A percentile compares a stretch with the other conserved stretches of the same genome.
These are phyloP conservation scores for Sycobia sp. DNA, from an alignment of 1,140 invertebrate genomes.

Conservation along the genomic window DNA sequence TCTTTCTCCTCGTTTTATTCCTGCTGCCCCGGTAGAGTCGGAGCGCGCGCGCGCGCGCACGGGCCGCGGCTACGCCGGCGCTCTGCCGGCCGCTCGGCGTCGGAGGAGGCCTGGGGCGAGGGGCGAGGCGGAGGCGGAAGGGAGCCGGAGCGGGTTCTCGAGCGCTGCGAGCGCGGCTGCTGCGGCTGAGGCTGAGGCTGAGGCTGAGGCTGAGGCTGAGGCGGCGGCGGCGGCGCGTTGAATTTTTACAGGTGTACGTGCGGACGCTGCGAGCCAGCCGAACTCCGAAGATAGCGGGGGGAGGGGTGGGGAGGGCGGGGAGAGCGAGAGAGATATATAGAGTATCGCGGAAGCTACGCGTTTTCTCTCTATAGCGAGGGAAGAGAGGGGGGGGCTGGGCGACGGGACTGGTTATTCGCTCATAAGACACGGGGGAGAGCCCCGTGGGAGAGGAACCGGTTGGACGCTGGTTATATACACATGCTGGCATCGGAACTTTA, in stretches of 20 bases:
- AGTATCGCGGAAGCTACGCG: constrained; percentile 52
- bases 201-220: no score
- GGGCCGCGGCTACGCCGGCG: background rate
- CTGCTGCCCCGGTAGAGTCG: no score
- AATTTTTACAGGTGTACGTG: constrained; percentile 41
- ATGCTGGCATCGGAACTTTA: constrained; percentile 55
- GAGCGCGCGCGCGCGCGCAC: background rate
- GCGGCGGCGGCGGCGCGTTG: no score
- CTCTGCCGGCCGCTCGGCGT: background rate
- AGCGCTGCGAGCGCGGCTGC: constrained; percentile 1
- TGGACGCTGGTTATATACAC: constrained; percentile 51
- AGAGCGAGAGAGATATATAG: constrained; percentile 33
- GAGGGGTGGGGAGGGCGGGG: no score
- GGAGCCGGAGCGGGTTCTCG: constrained; percentile 21
- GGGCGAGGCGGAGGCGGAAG: no score
- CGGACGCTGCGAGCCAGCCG: no score
- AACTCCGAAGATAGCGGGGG: no score
- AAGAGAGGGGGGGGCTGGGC: background rate
- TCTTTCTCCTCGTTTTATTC: background rate
- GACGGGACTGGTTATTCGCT: constrained; percentile 37
- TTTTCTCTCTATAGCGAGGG: constrained; percentile 19
- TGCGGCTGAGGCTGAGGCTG: constrained; percentile 8
- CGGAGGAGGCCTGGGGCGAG: no score
- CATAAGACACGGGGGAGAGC: constrained; percentile 7
- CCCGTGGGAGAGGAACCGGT: constrained; percentile 37